Base-by-base conservation (phyloP, 2,797 vertebrate genomes). In the Oreochromis mossambicus region DNA sequence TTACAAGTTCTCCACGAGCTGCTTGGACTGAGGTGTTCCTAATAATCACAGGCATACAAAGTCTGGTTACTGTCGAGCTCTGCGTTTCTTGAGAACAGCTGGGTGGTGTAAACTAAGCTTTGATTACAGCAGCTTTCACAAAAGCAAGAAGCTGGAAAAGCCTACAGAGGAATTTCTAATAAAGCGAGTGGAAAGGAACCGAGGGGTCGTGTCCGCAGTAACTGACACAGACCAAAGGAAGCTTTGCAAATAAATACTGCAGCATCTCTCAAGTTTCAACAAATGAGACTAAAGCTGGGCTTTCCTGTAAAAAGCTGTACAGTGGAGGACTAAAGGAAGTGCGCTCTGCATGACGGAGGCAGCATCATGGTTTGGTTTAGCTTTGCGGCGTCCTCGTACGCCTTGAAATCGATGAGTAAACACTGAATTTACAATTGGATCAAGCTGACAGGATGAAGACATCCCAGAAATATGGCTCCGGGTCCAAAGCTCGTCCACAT, bases 141-240 rank as follows among this genome's bases (percentile, higher is more conserved):
- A 43, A 68, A 6, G 32, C 19, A 3, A 48, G 6, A 73, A 48
- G 24, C 68, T 73, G 68, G 24, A 29, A 73, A 73, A 12, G 41
- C 15, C 14, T 29, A 12, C 6, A 48, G 24, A 75, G 5, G 26
- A 32, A 50, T 13, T 50, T 75, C 26, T 32, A 50, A 50, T 13
- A 10, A 73, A 50, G 13, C 24, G 6, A 2, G 17, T 32, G 26
- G 11, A 61, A 61, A 61, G 8, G 9, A 29, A 29, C 24, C 0
- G 2, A 24, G 41, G 0, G n/a, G 38, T 13, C 0, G 6, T 8
- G 41, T 48, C 26, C 15, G 5, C 43, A 32, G 29, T 0, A 19
- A 32, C 15, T 5, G 43, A 75, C 17, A 32, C 11, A 50, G 26
- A 13, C 70, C 43, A 32, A 50, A 32, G 10, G 26, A 19, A 19